Evolutionary conservation across 2,113 vertebrate genomes (phyloP), one percentile per base, ranked within the genome.

Genomic region (Axis porcinus): DNA sequence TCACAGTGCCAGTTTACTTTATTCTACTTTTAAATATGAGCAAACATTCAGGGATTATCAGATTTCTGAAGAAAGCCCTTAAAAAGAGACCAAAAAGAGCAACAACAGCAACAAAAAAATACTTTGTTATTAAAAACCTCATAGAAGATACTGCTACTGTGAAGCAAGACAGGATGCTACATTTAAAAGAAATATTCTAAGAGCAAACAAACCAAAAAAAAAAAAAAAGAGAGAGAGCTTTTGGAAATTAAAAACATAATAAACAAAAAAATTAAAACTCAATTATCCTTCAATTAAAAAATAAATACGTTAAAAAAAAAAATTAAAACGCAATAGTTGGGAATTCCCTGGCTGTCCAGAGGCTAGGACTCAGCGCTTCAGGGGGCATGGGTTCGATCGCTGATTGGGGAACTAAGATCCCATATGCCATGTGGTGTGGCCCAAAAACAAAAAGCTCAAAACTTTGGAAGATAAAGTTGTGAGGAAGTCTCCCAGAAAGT

Each of bases 241-340:
- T 78, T 89, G 12, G n/a, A 93, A 87, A 96, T 86, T 90, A 36
- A 78, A 95, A 95, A 92, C 47, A 47, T 88, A 45, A 30, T 57
- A 60, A 91, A 70, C 25, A 84, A 78, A 97, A 97, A 67, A 70
- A 54, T 62, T 79, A 55, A 81, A 92, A 81, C 28, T 50, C 47
- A 82, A 23, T 36, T 70, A 70, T 70, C 67, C 67, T 70, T 70
- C n/a, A 90, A 95, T 86, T 93, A 33, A 78, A 95, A 95, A 94
- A 70, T 36, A 36, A 47, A 40, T 88, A 33, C 67, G 25, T 57
- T 81, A 55, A 43, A 33, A 67, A 67, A 67, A 74, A 96, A 79
- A 62, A 54, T 64, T 84, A 43, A 82, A 92, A 85, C 1, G 1
- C 47, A 54, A 3, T 81, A 81, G 17, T 70, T 78, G 27, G 14